These are phyloP conservation scores for Knipowitschia caucasica DNA, from an alignment of 2,797 vertebrate species.

Conservation along the genomic window DNA sequence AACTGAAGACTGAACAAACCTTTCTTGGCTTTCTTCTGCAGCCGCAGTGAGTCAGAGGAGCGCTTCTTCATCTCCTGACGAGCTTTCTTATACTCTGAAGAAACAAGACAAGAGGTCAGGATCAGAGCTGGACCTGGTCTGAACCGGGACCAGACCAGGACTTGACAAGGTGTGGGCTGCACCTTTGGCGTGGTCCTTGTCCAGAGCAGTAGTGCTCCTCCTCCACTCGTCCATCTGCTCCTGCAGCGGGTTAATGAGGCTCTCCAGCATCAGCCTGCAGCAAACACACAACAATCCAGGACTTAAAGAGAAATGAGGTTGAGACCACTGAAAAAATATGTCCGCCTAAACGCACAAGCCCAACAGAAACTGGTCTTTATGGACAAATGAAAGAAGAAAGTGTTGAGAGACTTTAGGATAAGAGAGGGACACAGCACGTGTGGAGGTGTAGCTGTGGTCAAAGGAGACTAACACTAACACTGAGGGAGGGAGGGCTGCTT, in stretches of 20 bases:
- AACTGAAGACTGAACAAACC: no score
- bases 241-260: constrained; percentile 95
- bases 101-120: background rate
- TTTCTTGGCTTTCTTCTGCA: constrained; percentile 96
- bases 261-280: constrained; percentile 88
- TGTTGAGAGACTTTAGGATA: no score
- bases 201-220: constrained; percentile 89
- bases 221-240: constrained; percentile 99
- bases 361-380: no score
- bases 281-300: background rate
- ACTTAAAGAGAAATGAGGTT: no score
- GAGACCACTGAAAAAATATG: no score
- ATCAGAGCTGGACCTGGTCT: background rate
- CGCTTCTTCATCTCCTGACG: constrained; percentile 95
- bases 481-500: background rate
- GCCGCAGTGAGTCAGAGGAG: constrained; percentile 88
- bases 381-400: no score
- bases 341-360: no score
- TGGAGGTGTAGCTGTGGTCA: no score
- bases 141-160: background rate
- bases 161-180: constrained; percentile 13
- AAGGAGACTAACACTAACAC: no score
- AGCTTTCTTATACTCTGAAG: constrained; percentile 90
- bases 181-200: constrained; percentile 98
- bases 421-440: no score